Evolutionary conservation across 2,888 invertebrate species (phyloP).

Genomic region (Poecilobothrus nobilitatus): DNA sequence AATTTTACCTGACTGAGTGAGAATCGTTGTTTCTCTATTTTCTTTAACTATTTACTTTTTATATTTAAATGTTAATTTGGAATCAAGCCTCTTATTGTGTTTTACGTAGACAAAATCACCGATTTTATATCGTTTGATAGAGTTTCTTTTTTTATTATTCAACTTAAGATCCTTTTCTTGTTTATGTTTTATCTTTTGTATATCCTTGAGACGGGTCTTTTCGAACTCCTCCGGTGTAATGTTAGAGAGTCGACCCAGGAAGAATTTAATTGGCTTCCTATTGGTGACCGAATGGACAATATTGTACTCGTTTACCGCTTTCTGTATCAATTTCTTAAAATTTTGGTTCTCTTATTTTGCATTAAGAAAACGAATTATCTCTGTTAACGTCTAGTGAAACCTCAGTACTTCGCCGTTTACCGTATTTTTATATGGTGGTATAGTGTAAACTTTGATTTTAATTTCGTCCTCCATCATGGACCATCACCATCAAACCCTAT

Average conservation of each 20-base stretch:
- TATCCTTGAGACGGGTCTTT: slow-evolving; percentile 17
- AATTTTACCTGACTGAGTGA: slow-evolving; percentile 16
- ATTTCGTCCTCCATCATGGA: slow-evolving; percentile 18
- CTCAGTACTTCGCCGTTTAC: slow-evolving; percentile 23
- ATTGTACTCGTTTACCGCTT: slow-evolving; percentile 20
- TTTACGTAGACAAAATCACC: slow-evolving; percentile 19
- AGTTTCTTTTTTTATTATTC: slow-evolving; percentile 21
- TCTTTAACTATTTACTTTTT: slow-evolving; percentile 19
- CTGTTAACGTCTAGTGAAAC: slow-evolving; percentile 22
- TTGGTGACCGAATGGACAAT: slow-evolving; percentile 19
- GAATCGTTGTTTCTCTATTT: slow-evolving; percentile 15
- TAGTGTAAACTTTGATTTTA: slow-evolving; percentile 20
- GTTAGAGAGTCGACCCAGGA: slow-evolving; percentile 19
- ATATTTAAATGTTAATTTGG: slow-evolving; percentile 18
- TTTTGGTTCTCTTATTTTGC: slow-evolving; percentile 13
- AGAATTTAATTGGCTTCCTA: slow-evolving; percentile 22
- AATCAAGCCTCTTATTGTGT: slow-evolving; percentile 19
- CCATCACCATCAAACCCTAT: slow-evolving; percentile 16
- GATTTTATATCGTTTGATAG: slow-evolving; percentile 18
- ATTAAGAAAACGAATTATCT: slow-evolving; percentile 23
- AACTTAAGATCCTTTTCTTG: slow-evolving; percentile 18
- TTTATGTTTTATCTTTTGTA: slow-evolving; percentile 20
- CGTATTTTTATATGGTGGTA: slow-evolving; percentile 21
- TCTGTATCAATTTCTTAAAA: slow-evolving; percentile 21
- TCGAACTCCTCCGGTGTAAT: slow-evolving; percentile 21